Percentiles rank a stretch among this genome's conserved stretches.
phyloP scores from a whole-genome alignment of 2,113 vertebrate species.

The Probosciger aterrimus region DNA sequence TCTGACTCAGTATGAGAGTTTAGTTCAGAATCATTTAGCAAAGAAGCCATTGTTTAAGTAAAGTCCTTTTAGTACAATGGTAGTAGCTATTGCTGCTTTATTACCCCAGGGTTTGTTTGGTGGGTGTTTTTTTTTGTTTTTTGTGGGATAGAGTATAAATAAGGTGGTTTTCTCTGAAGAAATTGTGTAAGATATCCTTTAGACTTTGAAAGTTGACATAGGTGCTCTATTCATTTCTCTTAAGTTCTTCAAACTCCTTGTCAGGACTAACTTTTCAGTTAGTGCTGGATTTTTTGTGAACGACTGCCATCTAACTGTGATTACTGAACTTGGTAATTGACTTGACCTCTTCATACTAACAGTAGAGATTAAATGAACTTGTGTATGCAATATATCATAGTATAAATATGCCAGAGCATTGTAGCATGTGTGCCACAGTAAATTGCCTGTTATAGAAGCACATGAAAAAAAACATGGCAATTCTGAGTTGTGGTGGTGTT shows the following conservation, averaged over 20 bases:
- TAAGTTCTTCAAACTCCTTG: not conserved
- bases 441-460: not conserved
- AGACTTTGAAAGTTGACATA: not conserved
- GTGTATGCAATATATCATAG: not conserved
- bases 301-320: not conserved
- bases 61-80: not conserved
- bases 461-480: fast-evolving
- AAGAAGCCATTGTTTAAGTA: fast-evolving
- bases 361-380: not conserved
- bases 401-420: not conserved
- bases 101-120: not conserved
- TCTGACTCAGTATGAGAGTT: not conserved
- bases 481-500: not conserved
- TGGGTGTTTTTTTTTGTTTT: not conserved
- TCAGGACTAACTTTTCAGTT: not conserved
- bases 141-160: not conserved
- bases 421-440: not conserved
- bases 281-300: not conserved
- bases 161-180: not conserved
- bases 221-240: not conserved
- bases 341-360: not conserved
- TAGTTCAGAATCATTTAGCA: not conserved
- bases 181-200: not conserved
- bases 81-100: not conserved
- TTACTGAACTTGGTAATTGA: not conserved